Base-by-base conservation (phyloP, 2,113 vertebrate genomes). In the Cricetomys ansorgei region DNA sequence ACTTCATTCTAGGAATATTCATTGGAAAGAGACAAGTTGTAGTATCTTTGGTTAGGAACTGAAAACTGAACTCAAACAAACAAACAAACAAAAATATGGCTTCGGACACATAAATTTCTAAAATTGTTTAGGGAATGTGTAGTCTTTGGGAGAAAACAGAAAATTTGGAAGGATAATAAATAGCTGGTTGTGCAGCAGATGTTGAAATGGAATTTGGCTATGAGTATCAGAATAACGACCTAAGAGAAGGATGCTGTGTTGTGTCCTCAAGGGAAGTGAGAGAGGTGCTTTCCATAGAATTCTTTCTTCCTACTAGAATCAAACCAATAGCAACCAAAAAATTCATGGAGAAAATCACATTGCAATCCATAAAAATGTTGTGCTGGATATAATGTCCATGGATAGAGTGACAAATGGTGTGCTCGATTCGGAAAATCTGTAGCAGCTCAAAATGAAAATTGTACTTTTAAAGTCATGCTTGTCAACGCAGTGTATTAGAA, bases 21-120 rank as follows among this genome's bases (percentile, higher is more conserved):
- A 75, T 2, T 67, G 43, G 62, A 73, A 23, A 92, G 6, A 40
- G 80, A 29, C 37, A 55, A 50, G 50, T 31, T 10, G 19, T 75
- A 64, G 17, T 12, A 45, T 79, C 50, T 80, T 93, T 87, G 91
- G 34, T 95, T 94, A 92, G 31, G 31, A 43, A 87, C 48, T 93
- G 45, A 34, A 65, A 80, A 64, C 17, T 94, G 34, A 23, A 85
- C 64, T 80, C 45, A 29, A 95, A 87, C 48, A 2, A 5, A 77
- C 0, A 83, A 23, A 15, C 8, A 7, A 8, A 76, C 13, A 45
- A 43, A 76, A 31, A 76, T 27, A 25, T 16, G 29, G 4, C 45
- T 92, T 45, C 64, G 34, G 11, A 88, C 17, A 12, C 45, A n/a
- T n/a, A 25, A 19, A 37, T 50, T 86, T 86, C 37, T 88, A 37